Conservation (phyloP, 35 echinoderm and acorn worm species). For the Ophiothrix spiculata region DNA sequence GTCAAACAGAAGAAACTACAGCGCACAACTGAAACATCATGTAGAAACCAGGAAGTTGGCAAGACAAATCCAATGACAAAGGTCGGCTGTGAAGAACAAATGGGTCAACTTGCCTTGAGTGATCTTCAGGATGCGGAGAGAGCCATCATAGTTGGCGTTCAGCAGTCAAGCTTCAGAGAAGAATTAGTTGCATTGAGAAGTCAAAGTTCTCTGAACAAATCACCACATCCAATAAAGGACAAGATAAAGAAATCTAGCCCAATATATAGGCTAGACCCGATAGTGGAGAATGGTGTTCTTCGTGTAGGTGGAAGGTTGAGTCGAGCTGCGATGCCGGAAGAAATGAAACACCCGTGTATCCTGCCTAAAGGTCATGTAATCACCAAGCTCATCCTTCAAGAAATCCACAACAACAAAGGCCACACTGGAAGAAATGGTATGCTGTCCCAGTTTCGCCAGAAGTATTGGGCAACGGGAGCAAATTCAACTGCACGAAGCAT, state of each 20-base stretch:
- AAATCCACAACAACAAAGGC: neutral
- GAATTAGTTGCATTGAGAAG: neutral
- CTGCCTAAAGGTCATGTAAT: constrained; percentile 35
- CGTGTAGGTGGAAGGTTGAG: constrained; percentile 45
- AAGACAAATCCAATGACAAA: too few species aligned
- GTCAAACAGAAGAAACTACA: neutral
- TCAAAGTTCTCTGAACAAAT: neutral
- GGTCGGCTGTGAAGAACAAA: neutral
- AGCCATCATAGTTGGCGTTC: neutral
- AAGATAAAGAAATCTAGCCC: constrained; percentile 8
- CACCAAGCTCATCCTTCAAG: neutral
- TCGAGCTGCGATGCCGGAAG: neutral
- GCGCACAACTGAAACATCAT: neutral
- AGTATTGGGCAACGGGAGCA: constrained; percentile 51
- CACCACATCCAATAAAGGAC: neutral
- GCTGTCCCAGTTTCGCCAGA: constrained; percentile 27
- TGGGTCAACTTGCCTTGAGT: neutral
- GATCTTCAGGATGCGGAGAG: constrained; percentile 12
- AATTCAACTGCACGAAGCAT: constrained; percentile 25
- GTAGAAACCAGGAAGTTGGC: too few species aligned
- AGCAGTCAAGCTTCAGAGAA: neutral
- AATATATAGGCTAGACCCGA: constrained; percentile 19
- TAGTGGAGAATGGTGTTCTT: constrained; percentile 35
- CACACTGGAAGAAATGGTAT: constrained; percentile 1
- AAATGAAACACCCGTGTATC: constrained; percentile 32